A percentile compares a stretch with the other conserved stretches of the same genome.
phyloP scores from a whole-genome alignment of 2,797 vertebrate genomes.

The Menidia menidia region DNA sequence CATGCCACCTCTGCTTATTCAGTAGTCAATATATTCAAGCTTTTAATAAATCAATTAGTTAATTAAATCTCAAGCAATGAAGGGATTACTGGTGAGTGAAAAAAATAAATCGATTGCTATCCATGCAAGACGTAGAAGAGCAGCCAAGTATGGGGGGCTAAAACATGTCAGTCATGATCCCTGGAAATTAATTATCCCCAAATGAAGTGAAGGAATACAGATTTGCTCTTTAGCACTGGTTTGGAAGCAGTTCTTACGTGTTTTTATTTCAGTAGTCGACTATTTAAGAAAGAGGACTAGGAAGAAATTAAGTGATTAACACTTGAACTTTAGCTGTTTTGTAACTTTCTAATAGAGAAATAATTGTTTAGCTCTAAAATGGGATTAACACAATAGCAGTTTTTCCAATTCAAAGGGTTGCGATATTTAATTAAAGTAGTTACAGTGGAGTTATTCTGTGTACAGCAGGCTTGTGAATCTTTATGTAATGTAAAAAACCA shows the following conservation, averaged over 20 bases:
- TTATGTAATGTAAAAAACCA: too few relatives aligned
- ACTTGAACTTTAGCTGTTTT: background rate
- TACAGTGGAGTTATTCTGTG: too few relatives aligned
- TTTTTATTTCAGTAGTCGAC: background rate
- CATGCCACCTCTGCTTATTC: conserved; percentile 50
- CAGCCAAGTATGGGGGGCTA: conserved; percentile 52
- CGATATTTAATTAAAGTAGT: too few relatives aligned
- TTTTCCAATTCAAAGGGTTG: too few relatives aligned
- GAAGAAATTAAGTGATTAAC: background rate
- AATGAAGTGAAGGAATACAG: conserved; percentile 37
- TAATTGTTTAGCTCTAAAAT: too few relatives aligned
- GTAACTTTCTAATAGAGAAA: background rate
- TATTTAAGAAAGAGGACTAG: background rate
- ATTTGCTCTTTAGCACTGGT: conserved; percentile 24
- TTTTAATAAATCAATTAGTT: conserved; percentile 79
- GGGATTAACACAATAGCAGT: background rate
- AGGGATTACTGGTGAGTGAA: conserved; percentile 68
- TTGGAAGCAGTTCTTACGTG: background rate
- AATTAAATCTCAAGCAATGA: conserved; percentile 75
- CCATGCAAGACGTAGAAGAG: conserved; percentile 51
- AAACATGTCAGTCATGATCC: conserved; percentile 47
- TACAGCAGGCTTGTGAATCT: too few relatives aligned
- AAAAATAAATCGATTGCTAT: conserved; percentile 70
- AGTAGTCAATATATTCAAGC: conserved; percentile 66
- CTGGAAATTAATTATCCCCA: conserved; percentile 55